These are phyloP conservation scores for Xanthorhoe spadicearia DNA, from an alignment of 2,888 invertebrate genomes.

Conservation along the genomic window DNA sequence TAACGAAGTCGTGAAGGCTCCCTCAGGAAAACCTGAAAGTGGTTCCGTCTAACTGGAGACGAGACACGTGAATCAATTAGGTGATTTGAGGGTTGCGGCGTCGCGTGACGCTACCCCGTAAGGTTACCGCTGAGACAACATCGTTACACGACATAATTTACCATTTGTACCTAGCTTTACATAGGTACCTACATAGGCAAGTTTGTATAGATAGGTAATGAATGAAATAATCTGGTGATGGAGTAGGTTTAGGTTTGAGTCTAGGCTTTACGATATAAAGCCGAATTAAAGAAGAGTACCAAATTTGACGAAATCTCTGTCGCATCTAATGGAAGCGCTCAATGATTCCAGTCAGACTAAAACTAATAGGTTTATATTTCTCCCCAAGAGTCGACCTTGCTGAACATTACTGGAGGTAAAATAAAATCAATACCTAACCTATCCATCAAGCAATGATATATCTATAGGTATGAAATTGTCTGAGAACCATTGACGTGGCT, in stretches of 20 bases:
- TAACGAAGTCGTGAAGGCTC: conserved; percentile 60
- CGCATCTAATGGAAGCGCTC: no score
- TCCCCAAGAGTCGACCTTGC: background rate
- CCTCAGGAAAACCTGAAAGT: conserved; percentile 50
- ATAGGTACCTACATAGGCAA: background rate
- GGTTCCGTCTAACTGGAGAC: conserved; percentile 51
- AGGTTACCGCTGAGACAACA: conserved; percentile 47
- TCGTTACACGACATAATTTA: conserved; percentile 36
- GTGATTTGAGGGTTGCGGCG: conserved; percentile 64
- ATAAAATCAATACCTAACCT: background rate
- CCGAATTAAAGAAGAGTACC: no score
- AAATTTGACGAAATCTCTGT: no score
- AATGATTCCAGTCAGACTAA: background rate
- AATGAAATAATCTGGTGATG: no score
- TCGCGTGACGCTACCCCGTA: conserved; percentile 56
- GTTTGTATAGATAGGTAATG: background rate
- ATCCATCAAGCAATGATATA: conserved; percentile 2
- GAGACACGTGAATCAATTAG: conserved; percentile 69
- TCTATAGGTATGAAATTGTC: no score
- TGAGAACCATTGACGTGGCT: conserved; percentile 33
- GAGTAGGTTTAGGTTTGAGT: no score
- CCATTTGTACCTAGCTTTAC: background rate
- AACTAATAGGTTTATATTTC: background rate
- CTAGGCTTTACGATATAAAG: no score
- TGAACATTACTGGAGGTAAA: background rate